These are phyloP conservation scores for Hirtodrosophila histrioides DNA, from an alignment of 2,888 invertebrate species.

Conservation along the genomic window DNA sequence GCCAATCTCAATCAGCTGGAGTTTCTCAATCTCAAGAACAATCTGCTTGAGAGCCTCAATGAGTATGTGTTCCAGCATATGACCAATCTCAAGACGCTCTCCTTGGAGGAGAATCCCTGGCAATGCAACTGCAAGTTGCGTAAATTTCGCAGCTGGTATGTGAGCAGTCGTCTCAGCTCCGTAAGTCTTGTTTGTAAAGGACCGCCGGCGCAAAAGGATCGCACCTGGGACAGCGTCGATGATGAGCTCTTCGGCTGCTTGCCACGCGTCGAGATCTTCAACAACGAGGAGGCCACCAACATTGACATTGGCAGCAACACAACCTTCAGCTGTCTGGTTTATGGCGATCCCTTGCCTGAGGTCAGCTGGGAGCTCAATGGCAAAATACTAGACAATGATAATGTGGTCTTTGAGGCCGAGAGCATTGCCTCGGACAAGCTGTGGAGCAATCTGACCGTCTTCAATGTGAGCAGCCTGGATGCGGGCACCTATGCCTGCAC, in stretches of 20 bases:
- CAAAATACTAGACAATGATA: slow-evolving; percentile 86
- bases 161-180: slow-evolving; percentile 91
- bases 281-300: slow-evolving; percentile 85
- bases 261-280: slow-evolving; percentile 89
- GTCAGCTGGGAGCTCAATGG: slow-evolving; percentile 94
- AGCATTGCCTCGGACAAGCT: slow-evolving; percentile 82
- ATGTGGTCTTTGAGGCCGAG: slow-evolving; percentile 85
- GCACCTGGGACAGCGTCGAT: slow-evolving; percentile 91
- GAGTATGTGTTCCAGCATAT: slow-evolving; percentile 89
- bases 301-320: slow-evolving; percentile 93
- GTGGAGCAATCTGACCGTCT: slow-evolving; percentile 93
- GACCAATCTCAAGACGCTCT: slow-evolving; percentile 91
- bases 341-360: slow-evolving; percentile 93
- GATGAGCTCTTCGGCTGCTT: slow-evolving; percentile 92
- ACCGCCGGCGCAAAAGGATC: slow-evolving; percentile 89
- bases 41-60: slow-evolving; percentile 89
- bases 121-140: slow-evolving; percentile 94
- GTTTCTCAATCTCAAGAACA: slow-evolving; percentile 92
- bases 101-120: slow-evolving; percentile 94
- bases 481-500: slow-evolving; percentile 93
- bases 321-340: slow-evolving; percentile 91
- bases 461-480: slow-evolving; percentile 91
- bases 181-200: slow-evolving; percentile 90
- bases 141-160: slow-evolving; percentile 93
- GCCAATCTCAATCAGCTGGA: slow-evolving; percentile 89